Conservation (phyloP, 1,140 invertebrate genomes). For the Zaprionus ghesquierei region DNA sequence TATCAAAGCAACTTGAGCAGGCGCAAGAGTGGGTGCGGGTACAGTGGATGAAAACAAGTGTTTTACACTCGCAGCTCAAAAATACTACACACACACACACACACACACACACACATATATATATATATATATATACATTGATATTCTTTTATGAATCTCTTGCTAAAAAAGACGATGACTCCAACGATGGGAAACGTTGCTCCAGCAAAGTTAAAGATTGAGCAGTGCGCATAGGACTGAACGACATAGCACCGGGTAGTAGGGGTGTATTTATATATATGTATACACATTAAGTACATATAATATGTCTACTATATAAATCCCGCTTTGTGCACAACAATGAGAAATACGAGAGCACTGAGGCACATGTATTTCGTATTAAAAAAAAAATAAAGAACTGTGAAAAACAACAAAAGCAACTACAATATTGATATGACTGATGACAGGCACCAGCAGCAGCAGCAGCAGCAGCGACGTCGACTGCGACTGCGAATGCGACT, state of each 20-base stretch:
- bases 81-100: not conserved
- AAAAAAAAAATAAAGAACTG: not conserved
- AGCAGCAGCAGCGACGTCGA: not conserved
- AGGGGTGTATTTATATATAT: not conserved
- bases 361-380: constrained; percentile 53
- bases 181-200: not conserved
- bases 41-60: not conserved
- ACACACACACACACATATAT: not conserved
- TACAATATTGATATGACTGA: constrained; percentile 62
- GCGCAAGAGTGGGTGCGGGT: not conserved
- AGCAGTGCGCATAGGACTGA: not conserved
- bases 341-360: constrained; percentile 29
- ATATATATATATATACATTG: not conserved
- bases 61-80: not conserved
- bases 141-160: not conserved
- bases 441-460: constrained; percentile 11
- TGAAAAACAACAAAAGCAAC: not conserved
- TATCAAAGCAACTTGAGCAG: not conserved
- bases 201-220: not conserved
- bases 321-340: constrained; percentile 28
- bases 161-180: not conserved
- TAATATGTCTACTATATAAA: constrained; percentile 10
- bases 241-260: not conserved
- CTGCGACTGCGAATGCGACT: constrained; percentile 1
- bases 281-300: constrained; percentile 2